Percentiles rank a stretch among this genome's conserved stretches.
These are phyloP conservation scores for Steinernema scapterisci DNA, from an alignment of 2,888 invertebrate genomes.

Conservation along the genomic window DNA sequence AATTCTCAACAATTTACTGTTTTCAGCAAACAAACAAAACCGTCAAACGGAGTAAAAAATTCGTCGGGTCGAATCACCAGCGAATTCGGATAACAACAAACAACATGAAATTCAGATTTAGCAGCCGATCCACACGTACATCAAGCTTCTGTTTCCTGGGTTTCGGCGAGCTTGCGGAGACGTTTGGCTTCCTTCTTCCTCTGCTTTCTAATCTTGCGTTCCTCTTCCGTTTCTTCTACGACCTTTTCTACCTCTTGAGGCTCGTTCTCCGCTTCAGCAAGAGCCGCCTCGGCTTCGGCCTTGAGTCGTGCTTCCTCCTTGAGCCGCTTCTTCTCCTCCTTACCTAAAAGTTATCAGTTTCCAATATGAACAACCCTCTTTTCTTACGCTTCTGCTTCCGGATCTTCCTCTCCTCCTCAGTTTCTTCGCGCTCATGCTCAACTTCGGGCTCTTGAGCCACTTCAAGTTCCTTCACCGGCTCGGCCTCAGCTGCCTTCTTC, in stretches of 20 bases:
- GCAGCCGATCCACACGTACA: not conserved
- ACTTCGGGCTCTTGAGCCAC: not conserved
- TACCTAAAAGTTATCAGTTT: too few species aligned
- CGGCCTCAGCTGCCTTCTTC: not conserved
- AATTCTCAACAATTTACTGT: slow-evolving; percentile 18
- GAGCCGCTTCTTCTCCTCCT: slow-evolving; percentile 13
- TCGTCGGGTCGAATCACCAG: not conserved
- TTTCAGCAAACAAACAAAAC: slow-evolving; percentile 6
- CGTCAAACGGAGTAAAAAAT: not conserved
- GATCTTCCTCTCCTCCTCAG: slow-evolving; percentile 8
- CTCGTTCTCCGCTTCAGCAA: not conserved
- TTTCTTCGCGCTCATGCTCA: not conserved
- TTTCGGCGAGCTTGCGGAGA: slow-evolving; percentile 6
- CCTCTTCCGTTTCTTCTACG: slow-evolving; percentile 21
- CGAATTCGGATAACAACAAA: not conserved
- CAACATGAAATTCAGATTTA: not conserved
- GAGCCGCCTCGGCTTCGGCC: not conserved
- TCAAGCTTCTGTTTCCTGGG: slow-evolving; percentile 10
- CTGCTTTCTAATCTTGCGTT: not conserved
- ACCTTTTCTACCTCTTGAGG: slow-evolving; percentile 25
- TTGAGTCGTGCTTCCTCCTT: not conserved
- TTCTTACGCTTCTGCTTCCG: slow-evolving; percentile 15
- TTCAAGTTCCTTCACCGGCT: not conserved
- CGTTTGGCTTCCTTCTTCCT: slow-evolving; percentile 5
- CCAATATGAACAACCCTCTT: too few species aligned